phyloP scores from a whole-genome alignment of 2,797 vertebrate genomes.

The Delichon dasypus region DNA sequence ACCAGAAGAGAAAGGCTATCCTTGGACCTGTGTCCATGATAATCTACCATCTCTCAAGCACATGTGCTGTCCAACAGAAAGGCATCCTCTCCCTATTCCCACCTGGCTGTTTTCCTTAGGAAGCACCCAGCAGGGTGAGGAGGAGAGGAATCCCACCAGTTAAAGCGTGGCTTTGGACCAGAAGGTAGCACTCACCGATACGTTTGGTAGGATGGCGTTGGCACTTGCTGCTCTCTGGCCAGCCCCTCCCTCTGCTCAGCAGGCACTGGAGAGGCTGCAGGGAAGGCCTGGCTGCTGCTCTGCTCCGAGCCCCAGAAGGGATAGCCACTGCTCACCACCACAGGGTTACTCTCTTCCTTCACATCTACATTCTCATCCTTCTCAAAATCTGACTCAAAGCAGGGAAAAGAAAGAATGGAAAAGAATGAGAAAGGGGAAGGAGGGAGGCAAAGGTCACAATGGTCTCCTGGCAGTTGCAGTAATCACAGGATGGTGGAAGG shows the following conservation, averaged over 20 bases:
- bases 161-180: neutral
- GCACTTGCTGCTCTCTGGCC: constrained; percentile 83
- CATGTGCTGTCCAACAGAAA: neutral
- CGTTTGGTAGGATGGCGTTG: constrained; percentile 76
- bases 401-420: neutral
- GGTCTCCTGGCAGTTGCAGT: neutral
- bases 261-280: constrained; percentile 70
- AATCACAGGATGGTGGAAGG: neutral
- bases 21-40: neutral
- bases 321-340: constrained; percentile 73
- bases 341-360: constrained; percentile 65
- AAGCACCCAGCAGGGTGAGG: neutral
- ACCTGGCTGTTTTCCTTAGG: neutral
- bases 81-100: neutral
- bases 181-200: constrained; percentile 76
- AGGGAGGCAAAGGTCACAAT: neutral
- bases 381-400: constrained; percentile 52
- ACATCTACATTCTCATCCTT: constrained; percentile 30
- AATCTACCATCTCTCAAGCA: neutral
- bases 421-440: neutral
- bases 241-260: constrained; percentile 74
- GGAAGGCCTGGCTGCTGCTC: constrained; percentile 61
- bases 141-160: neutral
- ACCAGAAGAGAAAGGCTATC: neutral
- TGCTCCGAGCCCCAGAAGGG: constrained; percentile 80